Percentiles rank a stretch among this genome's conserved stretches.
These are phyloP conservation scores for Neodontobutis hainanensis DNA, from an alignment of 2,113 vertebrate species.

Conservation along the genomic window DNA sequence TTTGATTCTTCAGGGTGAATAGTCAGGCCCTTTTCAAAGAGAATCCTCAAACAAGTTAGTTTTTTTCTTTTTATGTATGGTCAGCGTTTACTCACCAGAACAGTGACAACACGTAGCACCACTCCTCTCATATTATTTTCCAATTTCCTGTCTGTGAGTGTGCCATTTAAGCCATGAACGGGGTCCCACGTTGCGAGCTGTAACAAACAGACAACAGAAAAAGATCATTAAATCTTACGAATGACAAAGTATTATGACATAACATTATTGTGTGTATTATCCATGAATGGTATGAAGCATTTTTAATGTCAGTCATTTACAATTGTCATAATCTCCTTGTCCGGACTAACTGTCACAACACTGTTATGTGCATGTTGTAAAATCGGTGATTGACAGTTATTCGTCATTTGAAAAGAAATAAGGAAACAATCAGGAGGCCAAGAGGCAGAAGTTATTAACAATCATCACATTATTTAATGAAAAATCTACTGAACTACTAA, in stretches of 20 bases:
- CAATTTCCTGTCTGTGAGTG: constrained; percentile 93
- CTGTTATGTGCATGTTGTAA: no score
- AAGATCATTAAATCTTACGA: background rate
- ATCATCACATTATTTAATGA: no score
- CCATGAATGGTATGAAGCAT: no score
- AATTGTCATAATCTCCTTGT: no score
- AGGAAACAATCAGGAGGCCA: no score
- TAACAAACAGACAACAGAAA: constrained; percentile 53
- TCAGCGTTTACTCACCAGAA: constrained; percentile 85
- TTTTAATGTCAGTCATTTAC: no score
- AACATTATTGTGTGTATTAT: no score
- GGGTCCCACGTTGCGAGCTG: constrained; percentile 99
- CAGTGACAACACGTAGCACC: constrained; percentile 93
- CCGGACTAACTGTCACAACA: no score
- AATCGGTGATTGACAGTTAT: no score
- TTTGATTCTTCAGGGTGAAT: constrained; percentile 21
- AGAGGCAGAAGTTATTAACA: no score
- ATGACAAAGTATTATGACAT: constrained; percentile 17
- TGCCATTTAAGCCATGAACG: constrained; percentile 92
- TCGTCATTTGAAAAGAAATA: background rate
- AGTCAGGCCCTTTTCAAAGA: constrained; percentile 15
- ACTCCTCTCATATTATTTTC: constrained; percentile 99
- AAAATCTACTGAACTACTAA: background rate
- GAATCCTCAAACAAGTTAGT: background rate
- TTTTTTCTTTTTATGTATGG: background rate